Base-by-base conservation (phyloP, 2,113 vertebrate genomes). In the Camelus dromedarius region DNA sequence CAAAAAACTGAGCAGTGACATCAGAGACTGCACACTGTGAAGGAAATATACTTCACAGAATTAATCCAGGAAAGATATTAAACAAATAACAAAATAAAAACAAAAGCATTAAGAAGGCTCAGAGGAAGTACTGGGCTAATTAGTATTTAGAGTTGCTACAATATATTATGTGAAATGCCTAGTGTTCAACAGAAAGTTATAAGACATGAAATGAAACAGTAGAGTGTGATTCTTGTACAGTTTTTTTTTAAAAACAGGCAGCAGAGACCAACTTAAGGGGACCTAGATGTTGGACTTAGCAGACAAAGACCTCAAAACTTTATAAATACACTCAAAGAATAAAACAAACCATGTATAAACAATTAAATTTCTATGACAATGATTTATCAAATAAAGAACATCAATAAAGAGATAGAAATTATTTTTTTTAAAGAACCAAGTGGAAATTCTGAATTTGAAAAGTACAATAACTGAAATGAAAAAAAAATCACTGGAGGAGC, bases 361-460 rank as follows among this genome's bases (percentile, higher is more conserved):
- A 84, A 90, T 60, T 84, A 70, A 60, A 85, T 15, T 77, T 52
- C 70, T 70, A 79, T 86, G 20, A 79, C 26, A 91, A 85, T 79
- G 72, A 79, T 62, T 95, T 69, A 66, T 81, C 66, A 87, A 64
- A 73, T 26, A 67, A 5, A 95, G 14, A 72, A 81, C 3, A 58
- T 67, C 24, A 92, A 85, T 84, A 90, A 67, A 38, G 60, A 75
- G n/a, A 62, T 16, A 87, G 48, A 89, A 75, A 54, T 81, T 72
- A 62, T 48, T 42, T 42, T 42, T 42, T 42, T 42, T 42, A 35
- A 70, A 81, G 6, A 72, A 70, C 5, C 9, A 30, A 82, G 12
- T 35, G 20, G 14, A 77, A 85, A 67, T 85, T 67, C 9, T 93
- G 20, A 46, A 93, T 50, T 79, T 77, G 15, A 93, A 77, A 82